These are phyloP conservation scores for Lapara coniferarum DNA, from an alignment of 2,888 invertebrate species.

Conservation along the genomic window DNA sequence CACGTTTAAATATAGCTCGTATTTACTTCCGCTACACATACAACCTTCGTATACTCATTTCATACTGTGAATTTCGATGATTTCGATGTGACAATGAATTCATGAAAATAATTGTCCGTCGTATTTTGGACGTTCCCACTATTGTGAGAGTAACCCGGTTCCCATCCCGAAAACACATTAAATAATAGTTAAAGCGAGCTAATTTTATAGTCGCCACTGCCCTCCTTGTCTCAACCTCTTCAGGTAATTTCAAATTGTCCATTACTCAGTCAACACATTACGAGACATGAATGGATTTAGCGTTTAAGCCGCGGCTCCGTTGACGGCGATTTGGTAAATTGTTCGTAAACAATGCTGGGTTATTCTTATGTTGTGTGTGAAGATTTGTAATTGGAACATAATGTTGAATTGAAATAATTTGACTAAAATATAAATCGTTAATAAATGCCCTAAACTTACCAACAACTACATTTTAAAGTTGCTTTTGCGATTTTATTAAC, in stretches of 20 bases:
- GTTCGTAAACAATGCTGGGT: constrained; percentile 28
- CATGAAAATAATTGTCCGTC: constrained; percentile 63
- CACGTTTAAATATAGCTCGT: constrained; percentile 8
- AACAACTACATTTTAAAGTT: background rate
- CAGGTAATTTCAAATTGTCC: constrained; percentile 54
- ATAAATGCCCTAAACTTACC: constrained; percentile 6
- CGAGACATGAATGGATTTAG: constrained; percentile 49
- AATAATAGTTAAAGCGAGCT: constrained; percentile 75
- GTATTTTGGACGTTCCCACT: constrained; percentile 68
- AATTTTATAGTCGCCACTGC: constrained; percentile 62
- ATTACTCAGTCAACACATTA: constrained; percentile 69
- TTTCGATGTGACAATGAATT: constrained; percentile 52
- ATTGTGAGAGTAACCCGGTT: constrained; percentile 65
- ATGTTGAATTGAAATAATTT: background rate
- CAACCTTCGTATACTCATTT: no score
- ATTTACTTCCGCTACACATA: constrained; percentile 6
- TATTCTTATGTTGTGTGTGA: background rate
- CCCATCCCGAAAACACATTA: constrained; percentile 71
- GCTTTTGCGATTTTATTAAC: constrained; percentile 1
- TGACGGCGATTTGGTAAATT: constrained; percentile 34
- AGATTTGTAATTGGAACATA: background rate
- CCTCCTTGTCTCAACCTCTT: constrained; percentile 43
- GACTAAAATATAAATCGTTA: no score
- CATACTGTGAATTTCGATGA: constrained; percentile 34
- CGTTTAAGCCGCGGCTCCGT: constrained; percentile 43